These are phyloP conservation scores for Pollenia amentaria DNA, from an alignment of 2,888 invertebrate genomes.

Conservation along the genomic window DNA sequence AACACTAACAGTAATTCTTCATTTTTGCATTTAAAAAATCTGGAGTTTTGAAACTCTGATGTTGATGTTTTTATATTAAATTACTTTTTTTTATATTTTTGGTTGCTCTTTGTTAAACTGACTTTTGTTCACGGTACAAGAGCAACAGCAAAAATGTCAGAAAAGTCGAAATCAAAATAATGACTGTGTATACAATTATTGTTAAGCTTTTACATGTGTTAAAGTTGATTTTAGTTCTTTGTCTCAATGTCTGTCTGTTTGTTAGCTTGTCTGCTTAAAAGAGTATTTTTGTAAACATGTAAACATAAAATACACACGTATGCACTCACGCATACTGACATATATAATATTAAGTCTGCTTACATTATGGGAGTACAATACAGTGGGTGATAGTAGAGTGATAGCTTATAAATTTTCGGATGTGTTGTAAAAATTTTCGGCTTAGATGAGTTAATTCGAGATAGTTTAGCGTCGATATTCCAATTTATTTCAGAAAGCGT, in stretches of 20 bases:
- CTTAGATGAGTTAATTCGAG: too few relatives aligned
- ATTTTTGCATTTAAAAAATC: too few relatives aligned
- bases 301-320: not conserved
- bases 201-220: constrained; percentile 50
- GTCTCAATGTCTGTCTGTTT: constrained; percentile 12
- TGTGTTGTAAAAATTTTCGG: too few relatives aligned
- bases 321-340: constrained; percentile 2
- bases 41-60: constrained; percentile 17
- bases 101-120: not conserved
- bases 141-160: not conserved
- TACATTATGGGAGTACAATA: not conserved
- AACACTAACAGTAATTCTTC: too few relatives aligned
- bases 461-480: too few relatives aligned
- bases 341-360: not conserved
- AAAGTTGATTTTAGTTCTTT: constrained; percentile 36
- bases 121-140: not conserved
- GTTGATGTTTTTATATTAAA: constrained; percentile 33
- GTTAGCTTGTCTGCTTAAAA: constrained; percentile 3
- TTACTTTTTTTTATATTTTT: constrained; percentile 44
- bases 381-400: not conserved
- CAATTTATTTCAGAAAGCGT: too few relatives aligned
- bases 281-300: not conserved
- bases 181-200: constrained; percentile 5
- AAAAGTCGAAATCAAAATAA: constrained; percentile 28
- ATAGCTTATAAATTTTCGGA: too few relatives aligned